Evolutionary conservation across 2,113 vertebrate genomes (phyloP).

Genomic region (Ahaetulla prasina): DNA sequence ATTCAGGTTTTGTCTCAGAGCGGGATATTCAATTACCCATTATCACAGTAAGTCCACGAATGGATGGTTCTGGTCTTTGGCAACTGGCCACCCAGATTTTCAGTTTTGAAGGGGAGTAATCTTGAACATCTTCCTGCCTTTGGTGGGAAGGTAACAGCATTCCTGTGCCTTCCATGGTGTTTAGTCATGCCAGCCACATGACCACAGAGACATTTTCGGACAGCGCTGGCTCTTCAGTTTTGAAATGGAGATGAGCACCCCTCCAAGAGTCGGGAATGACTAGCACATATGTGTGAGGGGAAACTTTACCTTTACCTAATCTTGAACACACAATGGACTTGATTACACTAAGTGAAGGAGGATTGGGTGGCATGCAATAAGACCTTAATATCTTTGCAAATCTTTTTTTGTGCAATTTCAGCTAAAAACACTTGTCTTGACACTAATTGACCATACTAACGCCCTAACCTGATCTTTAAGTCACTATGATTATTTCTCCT

Average conservation of each 20-base stretch:
- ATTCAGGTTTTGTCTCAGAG: not conserved
- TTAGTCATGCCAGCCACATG: too few species aligned
- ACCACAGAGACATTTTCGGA: too few species aligned
- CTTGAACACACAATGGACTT: not conserved
- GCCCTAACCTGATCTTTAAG: not conserved
- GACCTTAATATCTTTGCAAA: not conserved
- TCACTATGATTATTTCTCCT: not conserved
- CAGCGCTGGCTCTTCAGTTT: too few species aligned
- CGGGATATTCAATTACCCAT: not conserved
- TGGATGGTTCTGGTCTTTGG: not conserved
- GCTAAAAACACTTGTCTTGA: not conserved
- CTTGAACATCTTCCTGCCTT: not conserved
- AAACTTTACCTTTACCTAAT: not conserved
- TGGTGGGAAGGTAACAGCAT: too few species aligned
- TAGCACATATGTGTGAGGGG: too few species aligned
- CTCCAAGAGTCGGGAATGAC: too few species aligned
- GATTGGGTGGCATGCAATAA: not conserved
- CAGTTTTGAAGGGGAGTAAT: not conserved
- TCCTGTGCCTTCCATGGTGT: too few species aligned
- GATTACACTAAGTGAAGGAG: not conserved
- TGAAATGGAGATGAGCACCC: too few species aligned
- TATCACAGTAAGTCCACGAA: not conserved
- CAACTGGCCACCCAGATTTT: not conserved
- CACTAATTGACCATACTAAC: not conserved
- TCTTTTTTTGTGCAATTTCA: not conserved